Evolutionary conservation across 2,113 vertebrate genomes (phyloP).

Genomic region (Prochilodus magdalenae): DNA sequence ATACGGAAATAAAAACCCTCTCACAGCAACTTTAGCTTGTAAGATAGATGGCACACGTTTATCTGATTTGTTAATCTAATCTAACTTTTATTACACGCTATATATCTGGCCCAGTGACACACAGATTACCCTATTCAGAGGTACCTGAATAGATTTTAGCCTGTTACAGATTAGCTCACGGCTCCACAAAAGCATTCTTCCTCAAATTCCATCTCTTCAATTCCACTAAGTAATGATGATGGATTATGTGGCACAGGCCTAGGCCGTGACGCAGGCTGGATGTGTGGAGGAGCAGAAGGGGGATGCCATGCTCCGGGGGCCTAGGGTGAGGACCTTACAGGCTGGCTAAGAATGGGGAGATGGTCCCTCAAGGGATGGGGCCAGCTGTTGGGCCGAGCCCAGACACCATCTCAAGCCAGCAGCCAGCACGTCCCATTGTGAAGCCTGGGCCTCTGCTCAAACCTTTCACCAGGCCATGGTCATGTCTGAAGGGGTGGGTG

Average conservation of each 20-base stretch:
- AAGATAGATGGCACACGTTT: background rate
- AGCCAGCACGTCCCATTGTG: constrained; percentile 40
- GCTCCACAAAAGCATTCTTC: constrained; percentile 2
- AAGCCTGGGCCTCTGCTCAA: constrained; percentile 32
- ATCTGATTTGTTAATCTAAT: background rate
- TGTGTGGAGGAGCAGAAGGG: constrained; percentile 42
- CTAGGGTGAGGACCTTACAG: constrained; percentile 43
- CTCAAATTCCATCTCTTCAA: constrained; percentile 3
- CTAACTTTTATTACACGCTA: background rate
- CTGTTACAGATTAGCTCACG: background rate
- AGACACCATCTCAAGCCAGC: constrained; percentile 39
- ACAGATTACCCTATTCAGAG: background rate
- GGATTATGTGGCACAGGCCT: constrained; percentile 13
- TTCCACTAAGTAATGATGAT: constrained; percentile 38
- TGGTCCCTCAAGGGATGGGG: constrained; percentile 50
- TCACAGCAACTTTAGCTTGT: background rate
- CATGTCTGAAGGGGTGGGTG: constrained; percentile 40
- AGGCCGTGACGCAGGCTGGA: background rate
- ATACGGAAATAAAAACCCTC: background rate
- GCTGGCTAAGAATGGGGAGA: constrained; percentile 38
- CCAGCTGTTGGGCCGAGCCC: constrained; percentile 57
- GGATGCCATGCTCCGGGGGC: background rate
- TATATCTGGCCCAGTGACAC: constrained; percentile 2
- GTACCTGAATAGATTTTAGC: background rate
- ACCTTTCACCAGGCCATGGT: constrained; percentile 56